Evolutionary conservation across 1,140 invertebrate species (phyloP).

Genomic region (Hyles vespertilio): DNA sequence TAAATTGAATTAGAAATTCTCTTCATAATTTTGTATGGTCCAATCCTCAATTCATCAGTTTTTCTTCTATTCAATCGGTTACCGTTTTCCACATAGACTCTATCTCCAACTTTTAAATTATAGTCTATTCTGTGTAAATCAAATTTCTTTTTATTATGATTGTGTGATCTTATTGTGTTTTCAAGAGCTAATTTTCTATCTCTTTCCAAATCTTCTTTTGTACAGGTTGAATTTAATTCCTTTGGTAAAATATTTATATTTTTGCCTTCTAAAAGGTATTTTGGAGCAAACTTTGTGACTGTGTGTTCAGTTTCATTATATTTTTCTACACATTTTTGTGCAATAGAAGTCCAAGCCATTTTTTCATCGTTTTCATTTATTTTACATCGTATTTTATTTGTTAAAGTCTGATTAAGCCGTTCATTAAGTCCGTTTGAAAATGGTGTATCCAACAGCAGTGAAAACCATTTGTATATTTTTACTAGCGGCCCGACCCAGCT

Average conservation of each 20-base stretch:
- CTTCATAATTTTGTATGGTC: constrained; percentile 16
- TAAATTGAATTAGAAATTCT: constrained; percentile 37
- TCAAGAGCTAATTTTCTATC: constrained; percentile 10
- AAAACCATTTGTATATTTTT: constrained; percentile 8
- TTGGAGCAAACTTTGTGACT: constrained; percentile 3
- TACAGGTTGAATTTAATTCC: constrained; percentile 1
- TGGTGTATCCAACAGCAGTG: constrained; percentile 9
- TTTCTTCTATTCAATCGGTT: constrained; percentile 12
- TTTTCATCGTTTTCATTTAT: constrained; percentile 12
- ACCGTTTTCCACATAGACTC: constrained; percentile 13
- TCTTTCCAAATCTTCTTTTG: constrained; percentile 5
- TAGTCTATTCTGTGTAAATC: constrained; percentile 7
- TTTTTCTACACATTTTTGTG: constrained; percentile 6
- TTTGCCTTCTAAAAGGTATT: constrained; percentile 10
- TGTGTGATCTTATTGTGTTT: constrained; percentile 9
- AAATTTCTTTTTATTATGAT: constrained; percentile 11
- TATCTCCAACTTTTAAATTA: constrained; percentile 7
- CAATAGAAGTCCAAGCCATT: constrained; percentile 8
- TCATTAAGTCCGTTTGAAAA: no score
- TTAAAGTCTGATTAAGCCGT: constrained; percentile 6
- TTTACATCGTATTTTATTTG: constrained; percentile 14
- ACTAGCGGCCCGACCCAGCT: no score
- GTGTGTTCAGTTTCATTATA: constrained; percentile 11
- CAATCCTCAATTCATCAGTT: constrained; percentile 15
- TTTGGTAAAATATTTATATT: constrained; percentile 7